Evolutionary conservation across 2,888 invertebrate genomes (phyloP), one percentile per base, ranked within the genome.

Genomic region (Hedya salicella): DNA sequence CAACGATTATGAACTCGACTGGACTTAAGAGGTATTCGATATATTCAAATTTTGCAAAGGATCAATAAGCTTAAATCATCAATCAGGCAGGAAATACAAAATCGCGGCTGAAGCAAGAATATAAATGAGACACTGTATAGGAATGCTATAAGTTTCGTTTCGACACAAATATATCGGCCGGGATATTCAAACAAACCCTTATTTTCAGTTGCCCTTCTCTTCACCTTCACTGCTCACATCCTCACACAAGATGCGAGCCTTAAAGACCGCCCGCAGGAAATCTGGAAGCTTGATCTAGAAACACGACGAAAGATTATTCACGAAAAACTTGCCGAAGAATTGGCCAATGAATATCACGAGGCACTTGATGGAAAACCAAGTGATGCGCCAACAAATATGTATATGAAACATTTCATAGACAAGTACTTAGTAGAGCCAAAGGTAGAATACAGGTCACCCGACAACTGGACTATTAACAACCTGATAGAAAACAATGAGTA

Each of bases 191-290:
- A 40, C 4, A 14, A n/a, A 54, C 5, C n/a, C 40, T 54, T 54
- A 14, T 54, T 54, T 54, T 39, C 53, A 54, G 53, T 40, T 40
- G 6, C 21, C 39, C 19, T 54, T 4, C 3, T 54, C 40, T 39
- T 40, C 21, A 21, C 21, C n/a, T 40, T 21, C 19, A 19, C 53
- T n/a, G 40, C 14, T 36, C 11, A 36, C n/a, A 54, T 21, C 6
- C 11, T 21, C 53, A 39, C 17, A 13, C 14, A 17, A 2, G n/a
- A 19, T 40, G 21, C 8, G 9, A 21, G 19, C 19, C 19, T 21
- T 5, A 9, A 8, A 2, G n/a, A 54, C 9, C 13, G 16, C 9
- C 8, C 21, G 8, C 11, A 14, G n/a, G 53, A 39, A 21, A 16
- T 21, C 13, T 54, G 53, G 53, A 21, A 40, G 8, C 21, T 36